Evolutionary conservation across 2,797 vertebrate genomes (phyloP).

Genomic region (Gymnoscopelus microlampas): DNA sequence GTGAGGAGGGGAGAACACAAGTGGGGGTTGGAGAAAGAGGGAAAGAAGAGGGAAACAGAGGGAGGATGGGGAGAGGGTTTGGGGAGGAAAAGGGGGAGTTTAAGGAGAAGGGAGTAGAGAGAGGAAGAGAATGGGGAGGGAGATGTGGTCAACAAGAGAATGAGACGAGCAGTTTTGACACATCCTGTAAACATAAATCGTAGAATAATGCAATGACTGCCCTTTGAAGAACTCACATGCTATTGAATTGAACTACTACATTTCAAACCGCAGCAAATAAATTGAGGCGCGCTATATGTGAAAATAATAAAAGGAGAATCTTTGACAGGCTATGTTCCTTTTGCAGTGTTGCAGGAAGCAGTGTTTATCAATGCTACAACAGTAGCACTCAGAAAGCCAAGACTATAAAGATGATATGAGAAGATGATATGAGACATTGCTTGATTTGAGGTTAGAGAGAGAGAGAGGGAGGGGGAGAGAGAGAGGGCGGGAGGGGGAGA

Average conservation of each 20-base stretch:
- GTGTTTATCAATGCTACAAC: no score
- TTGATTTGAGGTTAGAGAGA: no score
- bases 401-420: no score
- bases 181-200: background rate
- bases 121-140: background rate
- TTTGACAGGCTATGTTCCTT: no score
- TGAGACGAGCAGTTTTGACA: background rate
- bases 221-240: background rate
- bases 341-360: no score
- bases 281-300: no score
- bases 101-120: background rate
- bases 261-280: no score
- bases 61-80: background rate
- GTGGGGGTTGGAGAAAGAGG: background rate
- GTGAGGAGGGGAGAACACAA: background rate
- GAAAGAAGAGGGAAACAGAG: background rate
- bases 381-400: no score
- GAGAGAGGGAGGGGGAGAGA: no score
- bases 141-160: background rate
- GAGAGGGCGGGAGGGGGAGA: background rate
- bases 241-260: background rate
- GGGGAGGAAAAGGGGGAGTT: background rate
- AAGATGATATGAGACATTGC: no score
- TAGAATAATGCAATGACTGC: background rate
- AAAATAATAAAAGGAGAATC: no score